Conservation (phyloP, 2,797 vertebrate genomes). For the Etheostoma nigrum region DNA sequence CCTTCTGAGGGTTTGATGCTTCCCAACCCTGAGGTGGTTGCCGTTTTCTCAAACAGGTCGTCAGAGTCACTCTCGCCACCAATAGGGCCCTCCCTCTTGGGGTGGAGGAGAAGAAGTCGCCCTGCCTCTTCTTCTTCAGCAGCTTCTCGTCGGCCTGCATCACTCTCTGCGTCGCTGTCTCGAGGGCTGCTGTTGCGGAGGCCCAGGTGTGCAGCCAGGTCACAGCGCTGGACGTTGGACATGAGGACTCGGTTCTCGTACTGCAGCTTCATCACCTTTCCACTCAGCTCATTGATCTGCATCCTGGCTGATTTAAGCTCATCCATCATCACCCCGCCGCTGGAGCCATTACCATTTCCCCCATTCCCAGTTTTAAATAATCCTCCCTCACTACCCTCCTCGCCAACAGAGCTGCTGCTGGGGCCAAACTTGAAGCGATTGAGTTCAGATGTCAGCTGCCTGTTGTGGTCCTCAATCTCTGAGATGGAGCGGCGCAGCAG, state of each 20-base stretch:
- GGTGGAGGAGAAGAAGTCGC: slow-evolving; percentile 86
- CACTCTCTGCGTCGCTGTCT: slow-evolving; percentile 92
- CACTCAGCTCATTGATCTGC: slow-evolving; percentile 95
- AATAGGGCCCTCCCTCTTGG: slow-evolving; percentile 95
- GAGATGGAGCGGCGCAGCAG: slow-evolving; percentile 94
- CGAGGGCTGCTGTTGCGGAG: slow-evolving; percentile 89
- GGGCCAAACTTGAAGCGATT: slow-evolving; percentile 96
- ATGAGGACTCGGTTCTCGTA: slow-evolving; percentile 96
- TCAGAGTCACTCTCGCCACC: slow-evolving; percentile 98
- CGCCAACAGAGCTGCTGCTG: slow-evolving; percentile 58
- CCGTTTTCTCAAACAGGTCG: slow-evolving; percentile 91
- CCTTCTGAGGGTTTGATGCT: slow-evolving; percentile 90
- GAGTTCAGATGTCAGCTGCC: slow-evolving; percentile 93
- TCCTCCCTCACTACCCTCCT: slow-evolving; percentile 59
- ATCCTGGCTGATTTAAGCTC: slow-evolving; percentile 92
- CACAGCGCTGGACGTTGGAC: slow-evolving; percentile 93
- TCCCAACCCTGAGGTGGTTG: slow-evolving; percentile 89
- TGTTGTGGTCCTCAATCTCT: slow-evolving; percentile 98
- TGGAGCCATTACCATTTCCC: slow-evolving; percentile 56
- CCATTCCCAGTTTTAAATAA: slow-evolving; percentile 73
- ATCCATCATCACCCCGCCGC: slow-evolving; percentile 86
- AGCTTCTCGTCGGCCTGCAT: slow-evolving; percentile 88
- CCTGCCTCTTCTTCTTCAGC: slow-evolving; percentile 91
- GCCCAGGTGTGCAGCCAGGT: slow-evolving; percentile 91
- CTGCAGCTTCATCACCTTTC: slow-evolving; percentile 97